phyloP scores from a whole-genome alignment of 2,797 vertebrate genomes.

The Pseudomugil tenellus region DNA sequence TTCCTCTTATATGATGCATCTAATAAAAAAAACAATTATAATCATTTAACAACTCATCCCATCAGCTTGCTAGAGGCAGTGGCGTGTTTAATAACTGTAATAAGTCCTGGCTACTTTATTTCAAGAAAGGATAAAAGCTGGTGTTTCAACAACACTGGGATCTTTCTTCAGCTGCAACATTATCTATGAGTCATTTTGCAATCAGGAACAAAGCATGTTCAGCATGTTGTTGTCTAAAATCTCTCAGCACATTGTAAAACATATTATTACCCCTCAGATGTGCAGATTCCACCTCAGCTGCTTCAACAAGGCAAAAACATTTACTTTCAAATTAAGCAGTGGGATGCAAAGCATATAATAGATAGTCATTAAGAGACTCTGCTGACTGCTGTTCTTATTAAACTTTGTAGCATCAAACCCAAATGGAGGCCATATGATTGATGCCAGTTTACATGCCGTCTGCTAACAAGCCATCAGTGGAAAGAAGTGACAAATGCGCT shows the following conservation, averaged over 20 bases:
- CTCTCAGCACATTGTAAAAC: constrained; percentile 10
- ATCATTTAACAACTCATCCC: neutral
- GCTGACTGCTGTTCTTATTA: constrained; percentile 22
- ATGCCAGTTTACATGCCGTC: constrained; percentile 15
- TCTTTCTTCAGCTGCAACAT: neutral
- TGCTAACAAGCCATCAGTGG: constrained; percentile 15
- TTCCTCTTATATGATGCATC: neutral
- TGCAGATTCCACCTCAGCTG: constrained; percentile 16
- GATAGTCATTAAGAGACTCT: constrained; percentile 13
- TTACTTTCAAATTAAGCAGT: constrained; percentile 25
- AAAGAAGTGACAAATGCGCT: neutral
- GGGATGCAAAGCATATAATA: constrained; percentile 26
- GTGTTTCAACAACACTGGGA: neutral
- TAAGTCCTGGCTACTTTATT: neutral
- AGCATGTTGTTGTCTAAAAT: constrained; percentile 4
- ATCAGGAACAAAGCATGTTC: neutral
- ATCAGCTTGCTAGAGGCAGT: neutral
- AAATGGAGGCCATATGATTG: neutral
- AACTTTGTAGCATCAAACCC: constrained; percentile 7
- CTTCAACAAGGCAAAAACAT: constrained; percentile 17
- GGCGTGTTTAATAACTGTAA: neutral
- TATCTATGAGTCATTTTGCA: neutral
- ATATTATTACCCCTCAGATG: constrained; percentile 18
- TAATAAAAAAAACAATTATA: neutral
- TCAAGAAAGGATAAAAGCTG: neutral